Base-by-base conservation (phyloP, 1,140 invertebrate genomes). In the Hestina assimilis region DNA sequence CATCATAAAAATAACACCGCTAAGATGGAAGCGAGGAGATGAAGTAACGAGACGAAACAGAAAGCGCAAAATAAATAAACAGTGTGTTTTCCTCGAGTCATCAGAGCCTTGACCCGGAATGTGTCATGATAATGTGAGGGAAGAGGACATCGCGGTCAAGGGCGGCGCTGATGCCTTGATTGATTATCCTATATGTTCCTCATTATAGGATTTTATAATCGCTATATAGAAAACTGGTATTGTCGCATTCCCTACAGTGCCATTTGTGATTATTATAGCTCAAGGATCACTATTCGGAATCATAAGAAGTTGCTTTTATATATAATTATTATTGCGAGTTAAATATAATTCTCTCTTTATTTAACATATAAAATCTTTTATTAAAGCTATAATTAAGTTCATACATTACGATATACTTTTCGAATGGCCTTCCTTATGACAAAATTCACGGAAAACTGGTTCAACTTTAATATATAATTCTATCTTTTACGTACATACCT, bases 361-460 rank as follows among this genome's bases (percentile, higher is more conserved):
- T n/a, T n/a, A n/a, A n/a, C n/a, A n/a, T n/a, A n/a, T n/a, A n/a
- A n/a, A n/a, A n/a, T n/a, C n/a, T n/a, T n/a, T n/a, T n/a, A n/a
- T n/a, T n/a, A n/a, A n/a, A n/a, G n/a, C n/a, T n/a, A n/a, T n/a
- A n/a, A n/a, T n/a, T 2, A 28, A 2, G 24, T 28, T 28, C 24
- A 8, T 28, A 8, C n/a, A 8, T 28, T 28, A 28, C n/a, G 24
- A 28, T 28, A 28, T 9, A 9, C 8, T 28, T n/a, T n/a, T n/a
- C n/a, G n/a, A n/a, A n/a, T n/a, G 66, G 63, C 64, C 72, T 69
- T 67, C 54, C 50, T 59, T 68, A 56, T 50, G 63, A 51, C 60
- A 66, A 54, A 42, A 52, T 50, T 72, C 68, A 69, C 59, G 70
- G 63, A 69, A 65, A 78, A 75, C 75, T 28, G 64, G 68, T 72